A percentile compares a stretch with the other conserved stretches of the same genome.
Conservation (phyloP, 1,140 invertebrate species). For the Diachasma alloeum region DNA sequence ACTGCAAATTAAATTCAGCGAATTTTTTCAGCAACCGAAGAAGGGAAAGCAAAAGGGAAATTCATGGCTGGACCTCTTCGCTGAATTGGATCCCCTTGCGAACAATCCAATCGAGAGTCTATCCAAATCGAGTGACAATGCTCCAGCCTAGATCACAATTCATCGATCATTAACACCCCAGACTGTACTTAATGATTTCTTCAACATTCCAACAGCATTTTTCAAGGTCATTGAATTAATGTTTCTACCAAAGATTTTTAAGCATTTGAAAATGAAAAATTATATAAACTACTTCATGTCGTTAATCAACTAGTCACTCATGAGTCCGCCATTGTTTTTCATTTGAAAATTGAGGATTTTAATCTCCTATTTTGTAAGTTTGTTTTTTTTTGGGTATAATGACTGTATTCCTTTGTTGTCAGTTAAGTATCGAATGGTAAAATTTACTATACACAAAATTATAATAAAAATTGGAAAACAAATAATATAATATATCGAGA, state of each 20-base stretch:
- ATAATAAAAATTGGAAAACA: constrained; percentile 34
- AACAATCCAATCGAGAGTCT: constrained; percentile 68
- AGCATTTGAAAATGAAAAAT: neutral
- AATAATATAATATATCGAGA: constrained; percentile 39
- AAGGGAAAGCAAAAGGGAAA: constrained; percentile 52
- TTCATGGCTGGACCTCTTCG: constrained; percentile 90
- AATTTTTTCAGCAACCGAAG: constrained; percentile 38
- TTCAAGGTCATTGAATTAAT: constrained; percentile 3
- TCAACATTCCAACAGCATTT: constrained; percentile 30
- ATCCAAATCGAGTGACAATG: constrained; percentile 44
- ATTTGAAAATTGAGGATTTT: neutral
- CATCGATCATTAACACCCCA: neutral
- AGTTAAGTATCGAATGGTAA: constrained; percentile 31
- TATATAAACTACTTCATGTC: constrained; percentile 16
- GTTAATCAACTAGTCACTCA: constrained; percentile 2
- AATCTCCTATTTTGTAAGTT: neutral
- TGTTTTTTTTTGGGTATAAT: neutral
- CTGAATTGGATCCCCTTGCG: constrained; percentile 90
- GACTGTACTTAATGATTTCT: neutral
- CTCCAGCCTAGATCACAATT: constrained; percentile 49
- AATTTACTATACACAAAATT: constrained; percentile 35
- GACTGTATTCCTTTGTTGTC: constrained; percentile 8
- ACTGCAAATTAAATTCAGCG: neutral
- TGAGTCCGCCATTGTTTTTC: neutral
- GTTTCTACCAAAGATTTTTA: constrained; percentile 35